Percentiles rank a stretch among this genome's conserved stretches.
Evolutionary conservation across 2,797 vertebrate genomes (phyloP).

Genomic region (Sebastes nivosus): DNA sequence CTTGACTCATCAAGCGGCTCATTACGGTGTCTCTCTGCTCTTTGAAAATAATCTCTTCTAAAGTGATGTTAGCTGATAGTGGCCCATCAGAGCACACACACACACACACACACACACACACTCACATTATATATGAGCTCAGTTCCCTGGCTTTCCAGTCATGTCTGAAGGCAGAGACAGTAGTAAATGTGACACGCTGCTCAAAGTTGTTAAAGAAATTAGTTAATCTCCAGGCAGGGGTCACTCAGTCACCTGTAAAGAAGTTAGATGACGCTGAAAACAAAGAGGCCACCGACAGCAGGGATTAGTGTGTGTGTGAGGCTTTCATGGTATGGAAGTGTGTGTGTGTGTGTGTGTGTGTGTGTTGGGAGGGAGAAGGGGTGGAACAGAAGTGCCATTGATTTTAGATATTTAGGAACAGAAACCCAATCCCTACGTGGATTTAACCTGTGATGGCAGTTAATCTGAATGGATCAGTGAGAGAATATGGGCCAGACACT

Average conservation of each 20-base stretch:
- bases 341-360: neutral
- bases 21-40: neutral
- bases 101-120: neutral
- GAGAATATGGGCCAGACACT: neutral
- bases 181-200: slow-evolving; percentile 71
- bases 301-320: slow-evolving; percentile 63
- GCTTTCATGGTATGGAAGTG: slow-evolving; percentile 38
- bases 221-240: slow-evolving; percentile 79
- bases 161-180: slow-evolving; percentile 51
- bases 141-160: slow-evolving; percentile 13
- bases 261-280: slow-evolving; percentile 66
- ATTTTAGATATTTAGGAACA: neutral
- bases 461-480: neutral
- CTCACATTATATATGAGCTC: slow-evolving; percentile 18
- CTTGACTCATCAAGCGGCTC: neutral
- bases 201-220: slow-evolving; percentile 85
- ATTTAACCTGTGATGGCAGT: neutral
- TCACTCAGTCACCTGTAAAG: slow-evolving; percentile 78
- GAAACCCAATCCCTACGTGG: neutral
- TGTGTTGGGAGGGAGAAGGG: neutral
- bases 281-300: slow-evolving; percentile 55
- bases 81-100: neutral
- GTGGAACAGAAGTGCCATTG: neutral
- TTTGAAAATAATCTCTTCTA: neutral
- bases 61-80: neutral